phyloP scores from a whole-genome alignment of 2,797 vertebrate genomes.

The Semotilus atromaculatus region DNA sequence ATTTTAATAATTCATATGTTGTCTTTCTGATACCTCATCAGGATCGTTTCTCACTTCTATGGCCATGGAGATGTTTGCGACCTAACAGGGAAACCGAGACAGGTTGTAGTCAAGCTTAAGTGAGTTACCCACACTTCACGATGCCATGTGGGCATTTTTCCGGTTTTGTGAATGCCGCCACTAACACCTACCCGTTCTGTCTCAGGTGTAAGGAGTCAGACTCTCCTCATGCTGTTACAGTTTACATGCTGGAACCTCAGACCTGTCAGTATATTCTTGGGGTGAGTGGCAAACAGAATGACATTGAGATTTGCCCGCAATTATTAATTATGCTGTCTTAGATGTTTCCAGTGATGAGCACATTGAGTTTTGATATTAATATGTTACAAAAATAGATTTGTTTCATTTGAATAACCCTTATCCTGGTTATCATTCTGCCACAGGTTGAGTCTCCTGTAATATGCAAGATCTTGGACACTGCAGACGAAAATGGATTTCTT shows the following conservation, averaged over 20 bases:
- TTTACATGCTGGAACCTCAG: conserved; percentile 98
- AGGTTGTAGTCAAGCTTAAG: conserved; percentile 98
- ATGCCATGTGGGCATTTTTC: not conserved
- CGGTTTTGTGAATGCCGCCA: not conserved
- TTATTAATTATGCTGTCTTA: not conserved
- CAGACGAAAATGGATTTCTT: conserved; percentile 93
- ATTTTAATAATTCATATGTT: not conserved
- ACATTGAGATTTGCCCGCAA: not conserved
- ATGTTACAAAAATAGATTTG: not conserved
- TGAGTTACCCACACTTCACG: conserved; percentile 74
- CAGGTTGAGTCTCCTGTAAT: conserved; percentile 98
- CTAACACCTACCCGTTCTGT: conserved; percentile 1
- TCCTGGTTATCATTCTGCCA: not conserved
- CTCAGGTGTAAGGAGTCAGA: conserved; percentile 97
- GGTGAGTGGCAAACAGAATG: conserved; percentile 75
- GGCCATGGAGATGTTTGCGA: conserved; percentile 95
- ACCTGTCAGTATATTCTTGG: conserved; percentile 98
- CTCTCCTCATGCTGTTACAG: conserved; percentile 96
- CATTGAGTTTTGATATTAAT: not conserved
- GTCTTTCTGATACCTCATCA: conserved; percentile 63
- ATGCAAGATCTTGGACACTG: conserved; percentile 96
- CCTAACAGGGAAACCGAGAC: conserved; percentile 93
- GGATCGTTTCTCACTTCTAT: conserved; percentile 97
- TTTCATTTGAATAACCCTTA: not conserved
- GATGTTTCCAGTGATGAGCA: not conserved